Evolutionary conservation across 2,888 invertebrate species (phyloP), one percentile per base, ranked within the genome.

Genomic region (Polydrusus pterygomalis): DNA sequence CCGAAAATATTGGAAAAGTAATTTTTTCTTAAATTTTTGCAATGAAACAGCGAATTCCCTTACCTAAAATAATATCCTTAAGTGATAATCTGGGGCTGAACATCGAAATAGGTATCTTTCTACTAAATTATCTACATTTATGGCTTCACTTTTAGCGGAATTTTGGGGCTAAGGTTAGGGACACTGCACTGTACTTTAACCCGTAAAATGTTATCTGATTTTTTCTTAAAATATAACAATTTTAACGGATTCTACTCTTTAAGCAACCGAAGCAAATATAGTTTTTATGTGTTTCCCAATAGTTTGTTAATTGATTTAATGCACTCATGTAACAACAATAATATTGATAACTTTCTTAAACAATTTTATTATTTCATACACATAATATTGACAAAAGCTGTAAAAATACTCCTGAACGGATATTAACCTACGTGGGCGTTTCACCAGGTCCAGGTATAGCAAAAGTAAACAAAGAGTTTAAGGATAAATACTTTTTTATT

Each of bases 21-120:
- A 17, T 2, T 25, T 56, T 56, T 56, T 49, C 25, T 30, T 34
- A 30, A 17, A n/a, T 43, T 51, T 51, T 70, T 70, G 3, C 9
- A 70, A 40, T 70, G 56, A 63, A 74, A 70, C 11, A 25, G 51
- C 15, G 63, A 77, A 60, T 80, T 80, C 84, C 34, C 72, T 84
- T 83, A 85, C 85, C 83, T 83, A 81, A 80, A 81, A 82, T 80
- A 80, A 84, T 83, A 82, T 83, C 84, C 82, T 83, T 85, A 83
- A 85, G 78, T 80, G 82, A 80, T 80, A 82, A 81, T 75, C 83
- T 82, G 81, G 81, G 80, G 79, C 82, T 85, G 82, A 83, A 85
- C 86, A 86, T 86, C 83, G 82, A 81, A 79, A 80, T 79, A 78
- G 78, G 65, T 77, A 75, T 64, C 72, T 71, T 78, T 78, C 51